A percentile compares a stretch with the other conserved stretches of the same genome.
These are phyloP conservation scores for Irena cyanogastra DNA, from an alignment of 2,113 vertebrate species.

Conservation along the genomic window DNA sequence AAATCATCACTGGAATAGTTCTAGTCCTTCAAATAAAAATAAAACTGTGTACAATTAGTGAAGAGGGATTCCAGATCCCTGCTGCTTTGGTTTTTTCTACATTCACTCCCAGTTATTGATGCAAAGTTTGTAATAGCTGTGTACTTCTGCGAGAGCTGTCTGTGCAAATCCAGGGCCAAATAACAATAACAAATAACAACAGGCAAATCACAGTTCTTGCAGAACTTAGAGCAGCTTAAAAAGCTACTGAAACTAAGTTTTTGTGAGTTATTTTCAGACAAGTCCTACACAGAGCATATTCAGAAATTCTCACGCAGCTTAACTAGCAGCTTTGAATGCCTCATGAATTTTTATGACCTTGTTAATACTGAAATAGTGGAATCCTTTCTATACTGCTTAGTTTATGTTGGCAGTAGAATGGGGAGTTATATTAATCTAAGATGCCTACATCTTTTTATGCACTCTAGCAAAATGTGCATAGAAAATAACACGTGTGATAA, in stretches of 20 bases:
- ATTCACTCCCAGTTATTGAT: background rate
- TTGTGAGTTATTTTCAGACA: slow-evolving; percentile 22
- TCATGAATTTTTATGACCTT: slow-evolving; percentile 52
- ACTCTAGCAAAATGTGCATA: background rate
- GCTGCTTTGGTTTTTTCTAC: background rate
- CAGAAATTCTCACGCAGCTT: background rate
- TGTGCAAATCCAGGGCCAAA: background rate
- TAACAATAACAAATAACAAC: background rate
- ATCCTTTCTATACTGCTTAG: background rate
- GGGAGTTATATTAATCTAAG: background rate
- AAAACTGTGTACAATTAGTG: background rate
- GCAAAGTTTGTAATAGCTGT: background rate
- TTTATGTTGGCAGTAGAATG: slow-evolving; percentile 2
- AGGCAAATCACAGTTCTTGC: background rate
- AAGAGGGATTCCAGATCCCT: background rate
- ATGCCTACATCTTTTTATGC: background rate
- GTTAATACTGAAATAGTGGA: slow-evolving; percentile 26
- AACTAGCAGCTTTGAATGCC: background rate
- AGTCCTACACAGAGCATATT: slow-evolving; percentile 1
- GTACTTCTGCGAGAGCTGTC: background rate
- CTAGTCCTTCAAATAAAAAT: background rate
- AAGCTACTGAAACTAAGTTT: background rate
- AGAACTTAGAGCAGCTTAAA: background rate
- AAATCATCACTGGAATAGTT: background rate
- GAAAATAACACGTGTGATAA: background rate